phyloP scores from a whole-genome alignment of 2,113 vertebrate genomes.

The Illadopsis cleaveri region DNA sequence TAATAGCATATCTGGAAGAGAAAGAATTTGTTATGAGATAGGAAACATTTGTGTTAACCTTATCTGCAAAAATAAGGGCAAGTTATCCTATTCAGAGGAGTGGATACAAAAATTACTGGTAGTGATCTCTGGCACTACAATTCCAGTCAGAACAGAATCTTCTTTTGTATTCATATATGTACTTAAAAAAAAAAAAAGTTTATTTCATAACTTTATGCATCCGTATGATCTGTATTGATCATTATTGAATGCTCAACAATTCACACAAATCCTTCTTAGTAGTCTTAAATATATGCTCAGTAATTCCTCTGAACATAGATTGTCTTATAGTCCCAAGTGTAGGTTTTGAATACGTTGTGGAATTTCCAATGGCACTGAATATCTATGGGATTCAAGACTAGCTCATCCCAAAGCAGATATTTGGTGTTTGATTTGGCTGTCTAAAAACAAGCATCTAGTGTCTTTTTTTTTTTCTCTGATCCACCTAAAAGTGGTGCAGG shows the following conservation, averaged over 20 bases:
- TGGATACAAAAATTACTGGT: neutral
- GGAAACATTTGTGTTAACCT: neutral
- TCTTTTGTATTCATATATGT: neutral
- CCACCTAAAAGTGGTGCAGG: neutral
- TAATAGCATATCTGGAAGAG: slow-evolving; percentile 2
- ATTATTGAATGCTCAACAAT: neutral
- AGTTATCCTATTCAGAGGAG: neutral
- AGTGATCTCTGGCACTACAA: neutral
- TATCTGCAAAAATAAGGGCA: neutral
- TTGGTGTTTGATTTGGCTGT: neutral
- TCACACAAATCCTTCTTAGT: neutral
- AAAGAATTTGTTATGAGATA: slow-evolving; percentile 20
- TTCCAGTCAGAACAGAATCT: neutral
- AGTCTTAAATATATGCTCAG: neutral
- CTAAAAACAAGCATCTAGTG: neutral
- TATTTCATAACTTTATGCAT: neutral
- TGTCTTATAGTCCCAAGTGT: neutral
- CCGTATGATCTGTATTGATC: neutral
- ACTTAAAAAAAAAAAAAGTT: neutral
- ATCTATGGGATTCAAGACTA: neutral
- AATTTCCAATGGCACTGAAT: neutral
- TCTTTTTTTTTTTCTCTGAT: neutral
- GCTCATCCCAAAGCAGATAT: neutral
- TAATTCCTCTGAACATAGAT: neutral
- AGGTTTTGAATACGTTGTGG: neutral